Evolutionary conservation across 2,113 vertebrate genomes (phyloP).

Genomic region (Erythrolamprus reginae): DNA sequence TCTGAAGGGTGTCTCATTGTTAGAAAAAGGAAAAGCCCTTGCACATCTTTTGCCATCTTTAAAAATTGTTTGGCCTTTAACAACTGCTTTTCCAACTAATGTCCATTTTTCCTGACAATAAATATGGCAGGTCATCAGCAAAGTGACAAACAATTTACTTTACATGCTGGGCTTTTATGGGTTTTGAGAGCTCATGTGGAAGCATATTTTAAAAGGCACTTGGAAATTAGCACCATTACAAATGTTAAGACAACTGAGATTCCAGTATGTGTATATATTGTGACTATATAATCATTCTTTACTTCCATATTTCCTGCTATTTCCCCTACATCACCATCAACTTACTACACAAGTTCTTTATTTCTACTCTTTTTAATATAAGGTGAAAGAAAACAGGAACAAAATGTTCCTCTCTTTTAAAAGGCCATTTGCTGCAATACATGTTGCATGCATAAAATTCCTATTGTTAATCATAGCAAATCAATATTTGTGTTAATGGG

Average conservation of each 20-base stretch:
- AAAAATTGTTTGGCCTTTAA: constrained; percentile 96
- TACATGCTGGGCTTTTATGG: constrained; percentile 85
- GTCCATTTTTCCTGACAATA: constrained; percentile 98
- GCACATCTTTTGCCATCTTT: constrained; percentile 87
- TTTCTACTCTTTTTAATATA: constrained; percentile 62
- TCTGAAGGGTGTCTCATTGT: constrained; percentile 95
- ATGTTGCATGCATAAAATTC: constrained; percentile 47
- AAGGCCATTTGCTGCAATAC: constrained; percentile 43
- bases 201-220: constrained; percentile 79
- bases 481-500: constrained; percentile 28
- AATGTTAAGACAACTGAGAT: constrained; percentile 64
- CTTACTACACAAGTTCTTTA: constrained; percentile 56
- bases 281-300: constrained; percentile 42
- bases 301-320: constrained; percentile 19
- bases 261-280: not conserved
- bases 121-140: constrained; percentile 86
- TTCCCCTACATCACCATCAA: constrained; percentile 44
- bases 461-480: constrained; percentile 58
- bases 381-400: constrained; percentile 46
- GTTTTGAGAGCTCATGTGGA: constrained; percentile 91
- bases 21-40: constrained; percentile 89
- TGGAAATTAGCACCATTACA: constrained; percentile 86
- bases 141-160: constrained; percentile 87
- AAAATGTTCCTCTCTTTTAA: constrained; percentile 49
- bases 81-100: constrained; percentile 97